Conservation (phyloP, 2,888 invertebrate species). For the Scaptomyza parva region DNA sequence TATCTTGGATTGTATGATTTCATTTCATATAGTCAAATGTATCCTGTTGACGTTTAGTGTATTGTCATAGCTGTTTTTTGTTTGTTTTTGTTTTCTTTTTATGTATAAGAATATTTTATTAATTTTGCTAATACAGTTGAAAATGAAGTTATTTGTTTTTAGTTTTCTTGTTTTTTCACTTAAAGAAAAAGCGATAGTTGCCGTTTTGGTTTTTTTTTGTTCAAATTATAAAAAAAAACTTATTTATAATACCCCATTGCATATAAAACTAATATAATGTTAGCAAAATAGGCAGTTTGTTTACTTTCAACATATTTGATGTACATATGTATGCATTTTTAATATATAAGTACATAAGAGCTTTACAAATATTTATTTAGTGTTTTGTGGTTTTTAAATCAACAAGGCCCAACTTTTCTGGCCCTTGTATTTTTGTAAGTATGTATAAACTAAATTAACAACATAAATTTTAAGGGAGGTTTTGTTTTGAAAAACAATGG, state of each 20-base stretch:
- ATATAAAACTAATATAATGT: slow-evolving; percentile 47
- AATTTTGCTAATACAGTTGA: slow-evolving; percentile 78
- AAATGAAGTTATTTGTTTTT: slow-evolving; percentile 61
- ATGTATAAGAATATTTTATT: slow-evolving; percentile 44
- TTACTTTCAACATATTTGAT: slow-evolving; percentile 64
- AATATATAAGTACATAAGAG: slow-evolving; percentile 63
- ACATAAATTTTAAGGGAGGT: slow-evolving; percentile 46
- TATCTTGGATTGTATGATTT: slow-evolving; percentile 29
- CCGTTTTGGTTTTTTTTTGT: slow-evolving; percentile 71
- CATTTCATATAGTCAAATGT: slow-evolving; percentile 53
- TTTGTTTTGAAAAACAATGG: slow-evolving; percentile 78
- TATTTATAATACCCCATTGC: slow-evolving; percentile 56
- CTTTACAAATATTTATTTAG: slow-evolving; percentile 32
- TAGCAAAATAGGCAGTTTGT: slow-evolving; percentile 73
- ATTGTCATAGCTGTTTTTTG: slow-evolving; percentile 61
- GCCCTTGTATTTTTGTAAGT: slow-evolving; percentile 43
- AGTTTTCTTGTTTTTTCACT: slow-evolving; percentile 60
- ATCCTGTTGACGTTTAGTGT: slow-evolving; percentile 66
- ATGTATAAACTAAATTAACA: slow-evolving; percentile 60
- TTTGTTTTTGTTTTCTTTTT: slow-evolving; percentile 6
- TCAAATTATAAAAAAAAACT: slow-evolving; percentile 60
- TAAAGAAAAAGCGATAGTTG: slow-evolving; percentile 75
- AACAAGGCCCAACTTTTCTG: slow-evolving; percentile 36
- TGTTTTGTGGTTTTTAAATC: slow-evolving; percentile 11
- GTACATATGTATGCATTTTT: slow-evolving; percentile 12